Evolutionary conservation across 2,113 vertebrate genomes (phyloP), one percentile per base, ranked within the genome.

Genomic region (Todiramphus chloris): DNA sequence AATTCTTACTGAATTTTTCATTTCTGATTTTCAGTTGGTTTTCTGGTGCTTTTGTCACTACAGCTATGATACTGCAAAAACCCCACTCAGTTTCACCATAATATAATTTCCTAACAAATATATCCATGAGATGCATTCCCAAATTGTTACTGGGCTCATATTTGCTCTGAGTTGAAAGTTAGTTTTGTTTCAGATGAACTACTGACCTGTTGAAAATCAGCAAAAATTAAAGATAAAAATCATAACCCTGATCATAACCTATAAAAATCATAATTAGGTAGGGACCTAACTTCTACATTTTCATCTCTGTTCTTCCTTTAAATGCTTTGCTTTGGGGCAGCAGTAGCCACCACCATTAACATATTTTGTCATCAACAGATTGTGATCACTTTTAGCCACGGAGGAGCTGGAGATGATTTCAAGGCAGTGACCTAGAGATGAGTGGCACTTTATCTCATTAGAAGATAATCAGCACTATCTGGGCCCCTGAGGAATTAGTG

Each of bases 381-480:
- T 83, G 25, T 25, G n/a, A 89, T 81, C 64, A n/a, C 35, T 89
- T 41, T n/a, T 50, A 84, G 33, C 43, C 53, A 56, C 35, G 63
- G 64, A 78, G 27, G 53, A 94, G 24, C 37, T 55, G 73, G 80
- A 81, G 25, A n/a, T 31, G 5, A 30, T 94, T 93, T 92, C 60
- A 56, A 92, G 68, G 16, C 72, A 93, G 21, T 70, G 83, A 37
- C 86, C 59, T 81, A 37, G 70, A 89, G 43, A 94, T 23, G 51
- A 83, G 68, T 84, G 17, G 24, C 44, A 37, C 43, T 84, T 93
- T 81, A 73, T 78, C 58, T 92, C 76, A 79, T 95, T 92, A 90
- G 68, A 87, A 89, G 56, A 27, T 55, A 95, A 93, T 89, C 83
- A 96, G 70, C 66, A 43, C 7, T 89, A 35, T 43, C 76, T 93